Base-by-base conservation (phyloP, 2,113 vertebrate species). In the Tachycineta bicolor region DNA sequence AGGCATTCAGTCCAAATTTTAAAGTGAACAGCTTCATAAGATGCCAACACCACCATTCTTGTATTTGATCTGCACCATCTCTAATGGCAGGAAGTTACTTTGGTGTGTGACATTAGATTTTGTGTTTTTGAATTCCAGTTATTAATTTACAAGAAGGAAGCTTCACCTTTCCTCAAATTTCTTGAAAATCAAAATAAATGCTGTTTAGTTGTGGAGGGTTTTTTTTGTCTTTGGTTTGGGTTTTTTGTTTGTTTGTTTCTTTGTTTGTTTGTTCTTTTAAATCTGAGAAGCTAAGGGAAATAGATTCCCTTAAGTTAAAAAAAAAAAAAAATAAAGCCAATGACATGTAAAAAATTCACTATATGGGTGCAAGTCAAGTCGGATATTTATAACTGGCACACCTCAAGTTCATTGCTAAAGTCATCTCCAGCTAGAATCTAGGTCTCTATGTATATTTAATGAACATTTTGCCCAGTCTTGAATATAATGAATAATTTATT, bases 401-500 rank as follows among this genome's bases (percentile, higher is more conserved):
- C 93, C 82, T 96, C 75, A 91, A 86, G 93, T 93, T 97, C 91
- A 93, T 62, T 85, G 87, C 67, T 96, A 23, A 94, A 96, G 84
- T 82, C 44, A 83, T 90, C 74, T 91, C 37, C 78, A 87, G 62
- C 34, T 83, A 65, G 68, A 96, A 96, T 93, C 78, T 96, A 91
- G 82, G 89, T 95, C 81, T 95, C 23, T 80, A 34, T 97, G 41
- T 86, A 93, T 96, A 88, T 96, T 95, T 95, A 84, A 96, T 97
- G 84, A 95, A 83, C 65, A 58, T 88, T 94, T 94, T 95, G 50
- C 75, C 93, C 82, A 52, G 82, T 83, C 74, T 85, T 89, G 69
- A 91, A 73, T 31, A 6, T 23, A 78, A 74, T 96, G 92, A 92
- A 97, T 88, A 9, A 91, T 94, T 93, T 60, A 90, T 80, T 90